Evolutionary conservation across 2,888 invertebrate species (phyloP).

Genomic region (Augiades crinisus): DNA sequence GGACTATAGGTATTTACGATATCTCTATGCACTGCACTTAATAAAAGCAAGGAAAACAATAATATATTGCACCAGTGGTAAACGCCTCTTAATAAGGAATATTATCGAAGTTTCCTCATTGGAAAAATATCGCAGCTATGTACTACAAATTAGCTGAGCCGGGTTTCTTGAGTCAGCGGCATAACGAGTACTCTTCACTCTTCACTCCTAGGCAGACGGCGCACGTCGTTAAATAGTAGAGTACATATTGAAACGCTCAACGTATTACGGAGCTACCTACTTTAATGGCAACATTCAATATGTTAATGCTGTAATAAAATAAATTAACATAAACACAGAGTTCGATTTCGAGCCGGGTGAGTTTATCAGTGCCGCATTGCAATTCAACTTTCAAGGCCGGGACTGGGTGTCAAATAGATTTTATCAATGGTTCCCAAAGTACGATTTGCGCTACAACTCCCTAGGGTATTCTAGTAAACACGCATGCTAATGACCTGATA

Average conservation of each 20-base stretch:
- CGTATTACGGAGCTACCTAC: too few relatives aligned
- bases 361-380: constrained; percentile 54
- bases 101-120: constrained; percentile 31
- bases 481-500: too few relatives aligned
- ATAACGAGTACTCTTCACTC: constrained; percentile 17
- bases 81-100: constrained; percentile 8
- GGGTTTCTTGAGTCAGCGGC: constrained; percentile 15
- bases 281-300: constrained; percentile 9
- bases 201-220: constrained; percentile 15
- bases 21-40: not conserved
- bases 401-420: constrained; percentile 48
- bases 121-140: constrained; percentile 21
- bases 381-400: constrained; percentile 54
- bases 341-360: constrained; percentile 37
- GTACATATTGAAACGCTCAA: too few relatives aligned
- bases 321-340: constrained; percentile 53
- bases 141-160: constrained; percentile 18
- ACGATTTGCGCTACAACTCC: too few relatives aligned
- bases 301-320: constrained; percentile 54
- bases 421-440: constrained; percentile 12
- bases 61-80: not conserved
- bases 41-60: not conserved
- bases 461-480: too few relatives aligned
- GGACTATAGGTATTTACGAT: too few relatives aligned
- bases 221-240: not conserved